Percentiles rank a stretch among this genome's conserved stretches.
These are phyloP conservation scores for Masticophis lateralis DNA, from an alignment of 2,797 vertebrate genomes.

Conservation along the genomic window DNA sequence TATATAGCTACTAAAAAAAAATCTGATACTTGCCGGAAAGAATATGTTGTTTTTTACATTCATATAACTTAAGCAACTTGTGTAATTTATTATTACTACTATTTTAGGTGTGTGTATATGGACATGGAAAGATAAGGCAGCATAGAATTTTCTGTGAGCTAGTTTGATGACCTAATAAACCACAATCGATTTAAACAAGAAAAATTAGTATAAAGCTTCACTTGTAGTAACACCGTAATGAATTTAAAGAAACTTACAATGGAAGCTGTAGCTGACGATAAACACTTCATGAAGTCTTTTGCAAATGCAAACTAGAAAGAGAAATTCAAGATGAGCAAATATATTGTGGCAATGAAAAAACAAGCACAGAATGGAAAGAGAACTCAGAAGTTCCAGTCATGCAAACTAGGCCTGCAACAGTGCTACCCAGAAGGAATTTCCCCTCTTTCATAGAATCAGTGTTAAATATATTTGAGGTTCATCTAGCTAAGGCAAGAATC, in stretches of 20 bases:
- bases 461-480: neutral
- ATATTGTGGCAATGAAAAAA: slow-evolving; percentile 20
- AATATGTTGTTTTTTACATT: neutral
- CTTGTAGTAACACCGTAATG: slow-evolving; percentile 17
- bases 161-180: neutral
- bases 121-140: neutral
- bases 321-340: slow-evolving; percentile 28
- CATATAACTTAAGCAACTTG: neutral
- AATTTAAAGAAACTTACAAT: slow-evolving; percentile 80
- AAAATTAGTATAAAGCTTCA: neutral
- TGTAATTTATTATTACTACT: neutral
- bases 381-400: neutral
- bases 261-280: slow-evolving; percentile 87
- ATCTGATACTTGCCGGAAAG: neutral
- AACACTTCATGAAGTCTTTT: slow-evolving; percentile 89
- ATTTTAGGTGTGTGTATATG: neutral
- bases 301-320: slow-evolving; percentile 84
- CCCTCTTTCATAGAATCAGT: neutral
- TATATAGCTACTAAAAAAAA: neutral
- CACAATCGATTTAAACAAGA: neutral
- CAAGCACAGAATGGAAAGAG: neutral
- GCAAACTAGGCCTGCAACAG: neutral
- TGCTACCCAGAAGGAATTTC: neutral
- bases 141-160: neutral
- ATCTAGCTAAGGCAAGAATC: neutral